Conservation (phyloP, 2,113 vertebrate species). For the Tachycineta bicolor region DNA sequence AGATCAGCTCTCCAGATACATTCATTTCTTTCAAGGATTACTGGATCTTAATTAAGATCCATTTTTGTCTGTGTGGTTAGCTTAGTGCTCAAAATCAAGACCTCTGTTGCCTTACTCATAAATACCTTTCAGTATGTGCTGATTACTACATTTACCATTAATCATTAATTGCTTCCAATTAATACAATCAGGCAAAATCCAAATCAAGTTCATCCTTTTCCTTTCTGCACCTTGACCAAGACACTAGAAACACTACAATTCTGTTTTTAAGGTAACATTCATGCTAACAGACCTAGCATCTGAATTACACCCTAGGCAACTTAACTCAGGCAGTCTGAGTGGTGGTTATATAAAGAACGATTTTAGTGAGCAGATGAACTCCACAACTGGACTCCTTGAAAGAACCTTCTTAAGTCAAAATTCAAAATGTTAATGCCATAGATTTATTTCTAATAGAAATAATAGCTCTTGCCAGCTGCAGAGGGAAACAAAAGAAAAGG, state of each 20-base stretch:
- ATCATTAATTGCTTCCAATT: not conserved
- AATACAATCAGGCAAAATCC: not conserved
- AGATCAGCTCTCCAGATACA: not conserved
- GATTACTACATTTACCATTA: not conserved
- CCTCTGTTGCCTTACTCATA: not conserved
- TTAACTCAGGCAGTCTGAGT: not conserved
- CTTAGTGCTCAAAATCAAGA: not conserved
- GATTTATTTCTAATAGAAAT: not conserved
- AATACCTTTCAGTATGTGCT: not conserved
- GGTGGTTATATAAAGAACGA: not conserved
- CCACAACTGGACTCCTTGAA: not conserved
- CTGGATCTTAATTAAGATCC: not conserved
- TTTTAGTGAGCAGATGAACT: not conserved
- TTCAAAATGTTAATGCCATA: not conserved
- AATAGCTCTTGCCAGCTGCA: not conserved
- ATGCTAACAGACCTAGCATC: not conserved
- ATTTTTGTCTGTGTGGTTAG: not conserved
- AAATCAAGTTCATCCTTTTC: not conserved
- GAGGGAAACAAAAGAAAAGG: not conserved
- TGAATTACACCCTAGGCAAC: not conserved
- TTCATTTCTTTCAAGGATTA: not conserved
- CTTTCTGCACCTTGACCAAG: not conserved
- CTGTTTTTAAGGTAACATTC: not conserved
- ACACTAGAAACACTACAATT: not conserved
- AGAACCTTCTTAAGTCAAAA: not conserved